These are phyloP conservation scores for Calameuta pallipes DNA, from an alignment of 2,888 invertebrate genomes.

Conservation along the genomic window DNA sequence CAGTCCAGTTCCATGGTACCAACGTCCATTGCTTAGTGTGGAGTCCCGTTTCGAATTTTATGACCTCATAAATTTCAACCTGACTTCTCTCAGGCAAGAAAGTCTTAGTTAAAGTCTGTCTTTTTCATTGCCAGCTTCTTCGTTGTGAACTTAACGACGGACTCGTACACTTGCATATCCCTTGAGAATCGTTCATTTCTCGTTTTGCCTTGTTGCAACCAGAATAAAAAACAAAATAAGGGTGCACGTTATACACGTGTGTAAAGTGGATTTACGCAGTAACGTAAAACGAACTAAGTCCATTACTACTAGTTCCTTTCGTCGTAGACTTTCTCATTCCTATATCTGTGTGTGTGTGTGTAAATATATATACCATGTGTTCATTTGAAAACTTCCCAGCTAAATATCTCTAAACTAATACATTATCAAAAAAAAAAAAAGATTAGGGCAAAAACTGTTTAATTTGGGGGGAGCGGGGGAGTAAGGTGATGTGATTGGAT, in stretches of 20 bases:
- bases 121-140: neutral
- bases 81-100: neutral
- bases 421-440: too few species aligned
- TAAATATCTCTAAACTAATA: too few species aligned
- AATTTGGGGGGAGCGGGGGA: rapidly evolving
- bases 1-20: neutral
- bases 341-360: neutral
- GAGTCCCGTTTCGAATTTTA: neutral
- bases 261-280: neutral
- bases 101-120: neutral
- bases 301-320: neutral
- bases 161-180: neutral
- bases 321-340: neutral
- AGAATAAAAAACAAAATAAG: neutral
- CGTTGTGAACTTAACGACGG: neutral
- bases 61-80: neutral
- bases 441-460: too few species aligned
- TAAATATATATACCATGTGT: too few species aligned
- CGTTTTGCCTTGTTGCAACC: neutral
- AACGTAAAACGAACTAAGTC: neutral
- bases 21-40: neutral
- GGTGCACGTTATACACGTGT: neutral
- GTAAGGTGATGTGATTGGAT: too few species aligned
- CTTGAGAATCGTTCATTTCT: neutral
- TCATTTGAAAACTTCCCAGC: too few species aligned